Evolutionary conservation across 2,113 vertebrate species (phyloP).

Genomic region (Myiozetetes cayanensis): DNA sequence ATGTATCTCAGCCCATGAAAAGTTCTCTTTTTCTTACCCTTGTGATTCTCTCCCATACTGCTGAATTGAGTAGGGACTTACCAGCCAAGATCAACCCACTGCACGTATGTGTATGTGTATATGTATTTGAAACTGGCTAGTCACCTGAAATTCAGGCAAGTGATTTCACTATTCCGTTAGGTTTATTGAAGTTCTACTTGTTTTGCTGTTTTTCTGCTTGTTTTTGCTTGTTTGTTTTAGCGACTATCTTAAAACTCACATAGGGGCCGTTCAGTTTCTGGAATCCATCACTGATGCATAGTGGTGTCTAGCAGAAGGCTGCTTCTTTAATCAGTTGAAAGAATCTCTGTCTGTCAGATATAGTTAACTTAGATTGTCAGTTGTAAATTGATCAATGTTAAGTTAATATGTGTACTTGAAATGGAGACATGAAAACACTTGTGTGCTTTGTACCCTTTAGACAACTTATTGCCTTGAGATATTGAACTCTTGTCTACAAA

Average conservation of each 20-base stretch:
- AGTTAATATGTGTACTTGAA: not conserved
- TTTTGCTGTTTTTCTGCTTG: not conserved
- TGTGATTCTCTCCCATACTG: not conserved
- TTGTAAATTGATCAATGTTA: not conserved
- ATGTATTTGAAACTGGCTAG: not conserved
- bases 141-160: not conserved
- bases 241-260: not conserved
- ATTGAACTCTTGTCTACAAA: not conserved
- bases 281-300: not conserved
- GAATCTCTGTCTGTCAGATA: not conserved
- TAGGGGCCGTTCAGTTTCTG: not conserved
- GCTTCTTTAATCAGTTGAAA: not conserved
- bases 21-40: not conserved
- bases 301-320: not conserved
- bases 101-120: accelerated
- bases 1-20: not conserved
- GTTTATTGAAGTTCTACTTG: not conserved
- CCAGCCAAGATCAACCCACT: not conserved
- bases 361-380: not conserved
- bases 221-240: not conserved
- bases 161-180: not conserved
- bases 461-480: not conserved
- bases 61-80: not conserved
- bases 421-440: not conserved
- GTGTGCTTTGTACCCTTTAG: not conserved